Evolutionary conservation across 1,140 invertebrate species (phyloP).

Genomic region (Eubasilissa regina): DNA sequence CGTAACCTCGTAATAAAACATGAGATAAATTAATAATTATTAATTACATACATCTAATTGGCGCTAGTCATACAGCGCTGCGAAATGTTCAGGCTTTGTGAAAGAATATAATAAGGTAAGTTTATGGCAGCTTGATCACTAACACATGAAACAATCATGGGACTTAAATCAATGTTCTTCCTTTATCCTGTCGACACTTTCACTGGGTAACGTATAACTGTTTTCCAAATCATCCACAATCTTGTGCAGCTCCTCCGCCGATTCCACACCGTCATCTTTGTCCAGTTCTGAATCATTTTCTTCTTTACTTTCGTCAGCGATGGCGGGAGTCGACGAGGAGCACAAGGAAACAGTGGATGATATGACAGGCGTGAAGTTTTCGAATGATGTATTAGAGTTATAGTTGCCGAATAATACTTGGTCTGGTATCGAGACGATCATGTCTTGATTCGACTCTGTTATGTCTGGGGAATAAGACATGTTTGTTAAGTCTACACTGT

Average conservation of each 20-base stretch:
- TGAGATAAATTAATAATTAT: conserved; percentile 7
- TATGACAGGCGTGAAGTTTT: conserved; percentile 54
- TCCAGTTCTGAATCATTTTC: background rate
- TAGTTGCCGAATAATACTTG: conserved; percentile 22
- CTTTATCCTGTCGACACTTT: background rate
- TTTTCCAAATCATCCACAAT: conserved; percentile 43
- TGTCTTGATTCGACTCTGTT: conserved; percentile 30
- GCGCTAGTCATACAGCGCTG: conserved; percentile 53
- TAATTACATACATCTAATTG: conserved; percentile 8
- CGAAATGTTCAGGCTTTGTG: conserved; percentile 46
- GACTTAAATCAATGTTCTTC: background rate
- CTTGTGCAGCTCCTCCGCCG: conserved; percentile 22
- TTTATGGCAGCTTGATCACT: background rate
- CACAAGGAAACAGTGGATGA: conserved; percentile 57
- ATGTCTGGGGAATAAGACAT: conserved; percentile 36
- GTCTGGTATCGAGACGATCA: conserved; percentile 41
- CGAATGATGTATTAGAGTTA: conserved; percentile 43
- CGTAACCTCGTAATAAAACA: background rate
- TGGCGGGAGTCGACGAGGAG: conserved; percentile 25
- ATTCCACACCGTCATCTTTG: conserved; percentile 19
- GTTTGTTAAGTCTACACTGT: conserved; percentile 16
- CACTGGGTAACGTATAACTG: conserved; percentile 22
- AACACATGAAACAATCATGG: background rate
- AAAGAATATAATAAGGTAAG: background rate
- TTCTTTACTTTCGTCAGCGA: conserved; percentile 19